Base-by-base conservation (phyloP, 53 echinoderm and acorn worm species). In the Crossaster papposus region DNA sequence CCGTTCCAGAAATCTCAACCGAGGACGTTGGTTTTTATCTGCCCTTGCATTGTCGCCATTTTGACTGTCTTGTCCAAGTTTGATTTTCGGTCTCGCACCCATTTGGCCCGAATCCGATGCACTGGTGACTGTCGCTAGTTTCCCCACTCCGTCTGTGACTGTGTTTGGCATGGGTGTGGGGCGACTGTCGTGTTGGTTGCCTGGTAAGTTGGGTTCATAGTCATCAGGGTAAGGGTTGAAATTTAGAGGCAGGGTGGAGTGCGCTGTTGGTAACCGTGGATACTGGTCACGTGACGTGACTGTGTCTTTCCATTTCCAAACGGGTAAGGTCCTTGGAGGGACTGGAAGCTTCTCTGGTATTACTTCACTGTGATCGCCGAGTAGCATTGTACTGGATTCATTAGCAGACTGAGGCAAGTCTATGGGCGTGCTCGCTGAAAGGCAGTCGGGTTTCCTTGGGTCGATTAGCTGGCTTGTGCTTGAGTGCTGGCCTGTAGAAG, bases 151-250 rank as follows among this genome's bases (percentile, higher is more conserved):
- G 31, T 35, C 6, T 33, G 34, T 35, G 15, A 72, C 72, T 14
- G 31, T 53, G 20, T 73, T 30, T 34, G 73, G 9, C 14, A 34
- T 14, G 30, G 80, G 20, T 30, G 51, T 22, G 20, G 51, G 32
- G 53, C 30, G 29, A 22, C 50, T n/a, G 20, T 26, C 54, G 14
- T 72, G 29, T 44, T 65, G 68, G 24, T 36, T 17, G 24, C 36
- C 68, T 28, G 70, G 36, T 2, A 52, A 24, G 22, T 65, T 23
- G 62, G 50, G 54, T 53, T 35, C 51, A 36, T 90, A 80, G 26
- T 79, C 82, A 14, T 93, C 92, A 23, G 88, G 89, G 74, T 91
- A 97, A 77, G 97, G 95, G 79, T 94, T 92, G 84, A 82, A 97
- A 35, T 93, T 89, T 32, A 26, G 70, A 1, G 97, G 97, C n/a